phyloP scores from a whole-genome alignment of 2,113 vertebrate species.

The Vidua chalybeata region DNA sequence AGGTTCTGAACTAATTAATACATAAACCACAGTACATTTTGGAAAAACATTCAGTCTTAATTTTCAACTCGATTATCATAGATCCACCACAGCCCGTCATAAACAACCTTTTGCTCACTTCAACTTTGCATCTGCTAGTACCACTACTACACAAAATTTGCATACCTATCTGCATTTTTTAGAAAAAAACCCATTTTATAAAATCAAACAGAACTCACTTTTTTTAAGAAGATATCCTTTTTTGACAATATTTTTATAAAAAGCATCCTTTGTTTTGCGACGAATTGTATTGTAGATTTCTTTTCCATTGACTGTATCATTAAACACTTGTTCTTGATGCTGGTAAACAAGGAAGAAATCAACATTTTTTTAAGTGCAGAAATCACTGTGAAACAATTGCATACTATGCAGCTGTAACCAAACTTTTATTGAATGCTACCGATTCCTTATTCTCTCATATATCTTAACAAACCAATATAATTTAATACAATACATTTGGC shows the following conservation, averaged over 20 bases:
- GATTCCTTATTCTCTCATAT: background rate
- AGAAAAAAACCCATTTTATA: background rate
- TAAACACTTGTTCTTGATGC: constrained; percentile 95
- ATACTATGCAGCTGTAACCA: background rate
- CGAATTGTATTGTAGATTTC: constrained; percentile 99
- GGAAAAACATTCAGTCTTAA: background rate
- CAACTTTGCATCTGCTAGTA: background rate
- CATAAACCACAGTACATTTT: background rate
- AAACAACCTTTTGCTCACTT: background rate
- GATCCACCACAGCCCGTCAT: background rate
- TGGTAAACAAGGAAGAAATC: constrained; percentile 60
- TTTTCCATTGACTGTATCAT: constrained; percentile 88
- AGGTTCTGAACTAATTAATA: background rate
- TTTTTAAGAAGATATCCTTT: constrained; percentile 95
- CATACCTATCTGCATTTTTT: background rate
- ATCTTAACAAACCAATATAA: background rate
- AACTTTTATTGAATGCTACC: background rate
- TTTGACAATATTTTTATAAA: constrained; percentile 99
- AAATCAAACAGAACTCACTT: constrained; percentile 79
- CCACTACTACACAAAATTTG: background rate
- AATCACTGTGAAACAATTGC: background rate
- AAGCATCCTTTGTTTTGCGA: constrained; percentile 96
- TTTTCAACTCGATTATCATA: background rate
- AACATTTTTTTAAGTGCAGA: background rate
- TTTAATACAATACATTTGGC: background rate